Conservation (phyloP, 2,797 vertebrate genomes). For the Mormyrops boulengeri region DNA sequence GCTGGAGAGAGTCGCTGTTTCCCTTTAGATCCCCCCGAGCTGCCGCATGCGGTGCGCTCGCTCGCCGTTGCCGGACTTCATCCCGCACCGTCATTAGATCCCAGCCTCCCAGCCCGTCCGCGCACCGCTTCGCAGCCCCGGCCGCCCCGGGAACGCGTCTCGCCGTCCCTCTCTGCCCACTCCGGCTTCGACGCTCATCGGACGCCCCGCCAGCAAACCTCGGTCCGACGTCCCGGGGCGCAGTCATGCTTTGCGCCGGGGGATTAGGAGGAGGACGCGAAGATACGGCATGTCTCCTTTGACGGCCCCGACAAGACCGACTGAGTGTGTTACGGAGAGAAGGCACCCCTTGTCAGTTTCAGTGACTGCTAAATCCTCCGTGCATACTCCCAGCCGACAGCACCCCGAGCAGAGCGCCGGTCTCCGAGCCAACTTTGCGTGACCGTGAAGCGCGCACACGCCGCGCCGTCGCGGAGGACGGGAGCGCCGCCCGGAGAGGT, state of each 20-base stretch:
- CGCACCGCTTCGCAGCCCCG: constrained; percentile 7
- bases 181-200: constrained; percentile 9
- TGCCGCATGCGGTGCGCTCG: constrained; percentile 22
- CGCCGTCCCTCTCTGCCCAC: constrained; percentile 7
- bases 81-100: constrained; percentile 9
- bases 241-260: constrained; percentile 31
- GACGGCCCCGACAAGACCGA: constrained; percentile 22
- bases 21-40: constrained; percentile 26
- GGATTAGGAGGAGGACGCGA: constrained; percentile 28
- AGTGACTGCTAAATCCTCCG: constrained; percentile 25
- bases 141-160: constrained; percentile 9
- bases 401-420: constrained; percentile 15
- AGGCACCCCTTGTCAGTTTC: constrained; percentile 24
- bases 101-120: not conserved
- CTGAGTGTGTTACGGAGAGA: constrained; percentile 12
- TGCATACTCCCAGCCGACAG: constrained; percentile 9
- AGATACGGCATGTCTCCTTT: constrained; percentile 14
- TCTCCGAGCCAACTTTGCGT: constrained; percentile 24
- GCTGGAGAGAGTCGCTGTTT: constrained; percentile 34
- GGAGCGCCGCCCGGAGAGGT: constrained; percentile 32
- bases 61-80: constrained; percentile 25
- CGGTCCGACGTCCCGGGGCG: constrained; percentile 16
- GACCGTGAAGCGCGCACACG: constrained; percentile 14
- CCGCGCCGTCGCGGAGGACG: constrained; percentile 12
- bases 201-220: constrained; percentile 18